Base-by-base conservation (phyloP, 2,797 vertebrate species). In the Takifugu rubripes region DNA sequence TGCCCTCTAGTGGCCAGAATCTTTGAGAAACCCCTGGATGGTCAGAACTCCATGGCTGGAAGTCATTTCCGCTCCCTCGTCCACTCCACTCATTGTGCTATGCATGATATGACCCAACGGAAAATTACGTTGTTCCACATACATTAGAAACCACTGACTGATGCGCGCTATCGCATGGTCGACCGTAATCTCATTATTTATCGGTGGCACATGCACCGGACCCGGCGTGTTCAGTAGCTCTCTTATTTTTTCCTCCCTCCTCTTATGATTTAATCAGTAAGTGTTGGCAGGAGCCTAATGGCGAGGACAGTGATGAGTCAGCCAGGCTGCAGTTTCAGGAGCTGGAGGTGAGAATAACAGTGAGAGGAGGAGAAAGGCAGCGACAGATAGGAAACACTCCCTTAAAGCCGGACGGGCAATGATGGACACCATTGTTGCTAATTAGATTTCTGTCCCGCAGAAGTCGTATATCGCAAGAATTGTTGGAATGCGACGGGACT, bases 221-320 rank as follows among this genome's bases (percentile, higher is more conserved):
- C 71, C 77, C 79, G 68, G 72, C 71, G 64, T 77, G 73, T 72
- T 79, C 75, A 66, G 73, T 78, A 79, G 74, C 61, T 51, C 57
- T 78, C 56, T 78, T 29, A 74, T 83, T 84, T 77, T 79, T 62
- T 79, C 59, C 66, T 84, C 77, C 77, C 36, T 40, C 36, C 36
- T 40, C 83, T 86, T 89, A 86, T 87, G 82, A 89, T 90, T 89
- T 87, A 90, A 90, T 91, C 86, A 89, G 77, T 74, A 75, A 85
- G 74, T 85, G 88, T 87, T 91, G 88, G 86, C 88, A 87, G 82
- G 76, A 79, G 70, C 77, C 81, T 90, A 88, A 91, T 89, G 87
- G 90, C 74, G 78, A 84, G 84, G 81, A 86, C 79, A 82, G 83
- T 70, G 81, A 90, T 91, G 89, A 92, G 88, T 90, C 90, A 91